Evolutionary conservation across 2,888 invertebrate genomes (phyloP).

Genomic region (Lamellibrachia columna): DNA sequence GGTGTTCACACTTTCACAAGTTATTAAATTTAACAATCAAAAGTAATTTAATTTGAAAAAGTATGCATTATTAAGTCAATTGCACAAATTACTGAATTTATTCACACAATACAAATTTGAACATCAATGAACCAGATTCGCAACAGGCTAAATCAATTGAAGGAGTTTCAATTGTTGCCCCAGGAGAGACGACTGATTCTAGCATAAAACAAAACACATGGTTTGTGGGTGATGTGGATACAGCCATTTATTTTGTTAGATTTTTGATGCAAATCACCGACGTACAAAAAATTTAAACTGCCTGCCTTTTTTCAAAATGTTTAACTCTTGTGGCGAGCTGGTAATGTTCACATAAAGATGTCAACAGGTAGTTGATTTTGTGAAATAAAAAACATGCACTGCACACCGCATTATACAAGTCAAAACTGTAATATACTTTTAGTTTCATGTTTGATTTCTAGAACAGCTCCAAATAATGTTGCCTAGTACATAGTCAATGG

Average conservation of each 20-base stretch:
- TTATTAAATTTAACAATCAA: too few relatives aligned
- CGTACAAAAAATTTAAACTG: not conserved
- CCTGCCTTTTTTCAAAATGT: not conserved
- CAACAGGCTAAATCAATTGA: too few relatives aligned
- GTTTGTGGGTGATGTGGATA: not conserved
- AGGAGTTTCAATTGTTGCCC: not conserved
- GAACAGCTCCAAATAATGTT: not conserved
- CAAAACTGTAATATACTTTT: not conserved
- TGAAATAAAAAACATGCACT: not conserved
- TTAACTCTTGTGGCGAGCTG: not conserved
- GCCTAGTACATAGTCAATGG: not conserved
- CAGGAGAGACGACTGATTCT: not conserved
- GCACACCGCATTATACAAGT: not conserved
- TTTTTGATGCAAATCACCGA: not conserved
- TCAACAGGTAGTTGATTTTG: not conserved
- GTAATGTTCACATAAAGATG: not conserved
- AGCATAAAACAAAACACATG: not conserved
- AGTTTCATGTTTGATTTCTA: not conserved
- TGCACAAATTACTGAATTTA: not conserved
- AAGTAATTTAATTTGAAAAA: too few relatives aligned
- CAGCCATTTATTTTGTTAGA: not conserved
- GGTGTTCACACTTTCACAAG: too few relatives aligned
- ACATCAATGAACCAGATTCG: too few relatives aligned
- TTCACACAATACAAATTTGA: too few relatives aligned
- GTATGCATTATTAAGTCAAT: too few relatives aligned